A percentile compares a stretch with the other conserved stretches of the same genome.
Conservation (phyloP, 92 coral and sea anemone genomes). For the Hydrozoanthus gracilis region DNA sequence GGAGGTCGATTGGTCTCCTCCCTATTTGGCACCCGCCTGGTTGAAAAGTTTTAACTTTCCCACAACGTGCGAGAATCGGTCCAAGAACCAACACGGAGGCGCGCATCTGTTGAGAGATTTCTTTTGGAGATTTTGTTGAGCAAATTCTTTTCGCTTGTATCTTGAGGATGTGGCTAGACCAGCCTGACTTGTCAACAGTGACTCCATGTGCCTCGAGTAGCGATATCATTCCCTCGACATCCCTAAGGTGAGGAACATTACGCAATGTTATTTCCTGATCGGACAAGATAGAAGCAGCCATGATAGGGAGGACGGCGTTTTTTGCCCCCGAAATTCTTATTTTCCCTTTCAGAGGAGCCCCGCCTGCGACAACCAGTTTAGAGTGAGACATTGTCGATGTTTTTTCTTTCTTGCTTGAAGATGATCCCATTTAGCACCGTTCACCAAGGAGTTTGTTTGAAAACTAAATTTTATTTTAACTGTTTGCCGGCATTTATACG, state of each 20-base stretch:
- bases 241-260: constrained; percentile 54
- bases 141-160: constrained; percentile 26
- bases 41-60: constrained; percentile 19
- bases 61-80: constrained; percentile 57
- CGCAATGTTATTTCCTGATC: constrained; percentile 3
- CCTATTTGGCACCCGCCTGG: constrained; percentile 63
- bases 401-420: background rate
- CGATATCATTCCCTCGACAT: constrained; percentile 51
- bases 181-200: constrained; percentile 5
- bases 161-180: background rate
- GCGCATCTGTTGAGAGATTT: constrained; percentile 27
- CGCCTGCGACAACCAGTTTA: constrained; percentile 38
- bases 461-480: constrained; percentile 36
- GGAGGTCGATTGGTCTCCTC: constrained; percentile 51
- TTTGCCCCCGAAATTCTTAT: constrained; percentile 60
- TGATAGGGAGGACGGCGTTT: constrained; percentile 53
- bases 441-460: background rate
- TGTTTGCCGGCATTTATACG: constrained; percentile 29
- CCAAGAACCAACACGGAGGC: constrained; percentile 46
- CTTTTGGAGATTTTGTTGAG: constrained; percentile 4
- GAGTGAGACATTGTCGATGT: constrained; percentile 11
- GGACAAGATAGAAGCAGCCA: constrained; percentile 61
- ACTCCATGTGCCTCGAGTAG: constrained; percentile 54
- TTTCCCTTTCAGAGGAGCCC: constrained; percentile 19
- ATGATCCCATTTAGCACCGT: background rate